Base-by-base conservation (phyloP, 2,113 vertebrate species). In the Tor tambroides region DNA sequence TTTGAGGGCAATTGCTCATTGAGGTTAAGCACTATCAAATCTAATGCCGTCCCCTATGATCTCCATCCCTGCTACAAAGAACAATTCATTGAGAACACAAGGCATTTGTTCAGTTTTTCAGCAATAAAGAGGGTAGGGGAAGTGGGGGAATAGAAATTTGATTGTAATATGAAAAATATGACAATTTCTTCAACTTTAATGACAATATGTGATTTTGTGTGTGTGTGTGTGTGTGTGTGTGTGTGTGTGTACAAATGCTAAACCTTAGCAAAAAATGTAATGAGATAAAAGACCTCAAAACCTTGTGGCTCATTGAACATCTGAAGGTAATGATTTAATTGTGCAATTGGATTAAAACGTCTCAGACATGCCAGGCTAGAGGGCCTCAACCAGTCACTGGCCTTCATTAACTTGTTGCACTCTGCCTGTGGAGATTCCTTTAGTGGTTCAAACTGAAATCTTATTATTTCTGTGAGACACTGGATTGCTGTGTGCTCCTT, bases 1-100 rank as follows among this genome's bases (percentile, higher is more conserved):
- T 69, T 83, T 32, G 41, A 69, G 80, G 63, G 17, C 26, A 71
- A 71, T 71, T 83, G 26, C 81, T 71, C 43, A 71, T 15, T 54
- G 10, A 51, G 26, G 63, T 54, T 51, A 32, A 51, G 17, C 26
- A 56, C 19, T 5, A 56, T 79, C 26, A 35, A 32, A 56, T 54
- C 30, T 23, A 51, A 51, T n/a, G 21, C 0, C 63, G 2, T 32
- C 23, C 19, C 7, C 8, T 46, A 28, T 30, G 59, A 43, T 81
- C n/a, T 81, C 59, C 38, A 26, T 43, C 10, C 9, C 17, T 67
- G 38, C 59, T 46, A 67, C n/a, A 82, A 46, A 61, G 2, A 67
- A 21, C 38, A 17, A 10, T 65, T 65, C 1, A 65, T 28, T 65
- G 4, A n/a, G 8, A 81, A 28, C 23, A 28, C 6, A 63, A 65